Conservation (phyloP, 2,797 vertebrate genomes). For the Chelidonichthys spinosus region DNA sequence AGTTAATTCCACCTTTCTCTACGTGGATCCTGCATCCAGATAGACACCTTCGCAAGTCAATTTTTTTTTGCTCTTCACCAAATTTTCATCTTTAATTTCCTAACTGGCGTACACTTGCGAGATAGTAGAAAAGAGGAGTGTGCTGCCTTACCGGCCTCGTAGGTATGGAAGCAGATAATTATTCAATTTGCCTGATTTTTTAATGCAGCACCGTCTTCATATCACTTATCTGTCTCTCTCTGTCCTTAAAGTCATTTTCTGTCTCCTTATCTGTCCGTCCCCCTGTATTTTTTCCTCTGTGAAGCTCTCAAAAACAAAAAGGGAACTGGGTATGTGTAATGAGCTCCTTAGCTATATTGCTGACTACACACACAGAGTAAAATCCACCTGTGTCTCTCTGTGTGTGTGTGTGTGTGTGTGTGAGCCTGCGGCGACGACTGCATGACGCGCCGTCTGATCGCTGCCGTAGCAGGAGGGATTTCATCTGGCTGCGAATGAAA, state of each 20-base stretch:
- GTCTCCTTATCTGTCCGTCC: constrained; percentile 17
- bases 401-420: not conserved
- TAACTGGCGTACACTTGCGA: not conserved
- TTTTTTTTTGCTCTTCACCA: not conserved
- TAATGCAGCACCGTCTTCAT: not conserved
- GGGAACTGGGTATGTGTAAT: constrained; percentile 44
- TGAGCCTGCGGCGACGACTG: constrained; percentile 70
- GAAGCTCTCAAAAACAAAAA: constrained; percentile 17
- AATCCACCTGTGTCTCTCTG: constrained; percentile 58
- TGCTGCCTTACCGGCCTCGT: not conserved
- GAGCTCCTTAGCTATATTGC: constrained; percentile 55
- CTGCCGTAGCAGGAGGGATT: constrained; percentile 64
- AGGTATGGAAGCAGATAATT: constrained; percentile 20
- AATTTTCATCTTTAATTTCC: not conserved
- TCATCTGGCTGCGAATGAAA: constrained; percentile 76
- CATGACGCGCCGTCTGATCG: constrained; percentile 82
- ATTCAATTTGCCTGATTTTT: constrained; percentile 15
- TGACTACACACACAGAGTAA: constrained; percentile 26
- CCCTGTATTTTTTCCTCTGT: not conserved
- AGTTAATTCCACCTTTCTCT: not conserved
- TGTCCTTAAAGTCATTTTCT: not conserved
- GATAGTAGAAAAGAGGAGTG: not conserved
- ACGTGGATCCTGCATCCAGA: not conserved
- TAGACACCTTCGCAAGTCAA: not conserved
- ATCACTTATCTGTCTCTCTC: constrained; percentile 10